These are phyloP conservation scores for Semaprochilodus insignis DNA, from an alignment of 2,797 vertebrate genomes.

Conservation along the genomic window DNA sequence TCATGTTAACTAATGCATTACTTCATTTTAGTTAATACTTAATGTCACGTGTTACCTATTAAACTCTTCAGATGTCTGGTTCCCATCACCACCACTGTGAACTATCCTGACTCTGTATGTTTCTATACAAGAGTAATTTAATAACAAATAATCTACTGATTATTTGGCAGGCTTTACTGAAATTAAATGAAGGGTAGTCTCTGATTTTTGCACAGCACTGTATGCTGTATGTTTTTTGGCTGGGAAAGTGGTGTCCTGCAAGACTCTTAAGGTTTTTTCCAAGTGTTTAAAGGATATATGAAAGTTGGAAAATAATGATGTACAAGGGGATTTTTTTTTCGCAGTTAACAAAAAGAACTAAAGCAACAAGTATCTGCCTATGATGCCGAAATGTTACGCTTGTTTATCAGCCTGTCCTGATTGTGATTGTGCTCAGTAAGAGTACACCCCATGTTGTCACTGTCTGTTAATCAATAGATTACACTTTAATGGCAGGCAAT, in stretches of 20 bases:
- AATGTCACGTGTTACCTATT: no score
- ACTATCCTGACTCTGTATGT: no score
- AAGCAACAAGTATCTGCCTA: not conserved
- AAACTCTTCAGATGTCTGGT: no score
- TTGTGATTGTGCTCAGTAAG: conserved; percentile 47
- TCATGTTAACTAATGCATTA: no score
- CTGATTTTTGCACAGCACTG: no score
- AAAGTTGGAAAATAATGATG: not conserved
- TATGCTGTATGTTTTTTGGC: no score
- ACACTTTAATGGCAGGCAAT: conserved; percentile 25
- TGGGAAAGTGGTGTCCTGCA: not conserved
- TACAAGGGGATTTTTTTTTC: not conserved
- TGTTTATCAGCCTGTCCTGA: conserved; percentile 42
- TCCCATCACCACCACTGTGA: no score
- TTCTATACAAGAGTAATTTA: no score
- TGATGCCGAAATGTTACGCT: not conserved
- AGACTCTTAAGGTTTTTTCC: not conserved
- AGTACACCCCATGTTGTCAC: conserved; percentile 33
- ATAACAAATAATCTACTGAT: no score
- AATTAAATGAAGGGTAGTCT: no score
- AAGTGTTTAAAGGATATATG: not conserved
- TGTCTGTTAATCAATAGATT: conserved; percentile 49
- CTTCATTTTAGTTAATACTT: no score
- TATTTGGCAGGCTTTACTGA: no score
- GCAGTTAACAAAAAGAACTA: not conserved